Percentiles rank a stretch among this genome's conserved stretches.
phyloP scores from a whole-genome alignment of 2,797 vertebrate species.

The Lutra lutra region DNA sequence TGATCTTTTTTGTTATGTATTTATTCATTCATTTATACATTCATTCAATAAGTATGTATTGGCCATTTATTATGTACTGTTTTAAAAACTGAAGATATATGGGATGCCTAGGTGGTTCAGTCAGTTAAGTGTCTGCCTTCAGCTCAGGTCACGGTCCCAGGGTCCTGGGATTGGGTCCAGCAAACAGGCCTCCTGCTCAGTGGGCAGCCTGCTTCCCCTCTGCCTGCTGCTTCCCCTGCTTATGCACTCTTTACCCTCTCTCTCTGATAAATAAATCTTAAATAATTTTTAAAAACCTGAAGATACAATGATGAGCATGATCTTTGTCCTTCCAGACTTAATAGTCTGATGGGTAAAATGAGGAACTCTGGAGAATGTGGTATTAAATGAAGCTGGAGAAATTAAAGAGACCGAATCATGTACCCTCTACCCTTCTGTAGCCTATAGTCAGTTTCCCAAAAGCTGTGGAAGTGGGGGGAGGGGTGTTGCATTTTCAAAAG shows the following conservation, averaged over 20 bases:
- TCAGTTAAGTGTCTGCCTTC: background rate
- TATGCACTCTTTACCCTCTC: too few species aligned
- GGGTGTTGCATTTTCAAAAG: background rate
- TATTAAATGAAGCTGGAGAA: background rate
- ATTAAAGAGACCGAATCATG: background rate
- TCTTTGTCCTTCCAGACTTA: background rate
- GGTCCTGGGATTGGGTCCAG: background rate
- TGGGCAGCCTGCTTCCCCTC: too few species aligned
- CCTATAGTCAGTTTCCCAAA: background rate
- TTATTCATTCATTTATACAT: background rate
- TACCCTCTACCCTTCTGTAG: background rate
- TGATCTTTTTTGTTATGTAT: background rate
- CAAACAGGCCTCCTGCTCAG: too few species aligned
- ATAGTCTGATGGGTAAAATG: background rate
- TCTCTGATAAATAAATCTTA: too few species aligned
- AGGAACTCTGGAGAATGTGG: background rate
- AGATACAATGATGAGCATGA: background rate
- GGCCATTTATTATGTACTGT: background rate
- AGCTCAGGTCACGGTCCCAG: background rate
- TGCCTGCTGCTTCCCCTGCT: too few species aligned
- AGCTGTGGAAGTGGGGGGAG: background rate
- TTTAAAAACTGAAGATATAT: background rate
- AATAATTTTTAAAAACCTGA: background rate
- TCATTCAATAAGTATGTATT: background rate
- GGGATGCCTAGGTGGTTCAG: background rate